phyloP scores from a whole-genome alignment of 2,113 vertebrate species.

The Pelvicachromis taeniatus region DNA sequence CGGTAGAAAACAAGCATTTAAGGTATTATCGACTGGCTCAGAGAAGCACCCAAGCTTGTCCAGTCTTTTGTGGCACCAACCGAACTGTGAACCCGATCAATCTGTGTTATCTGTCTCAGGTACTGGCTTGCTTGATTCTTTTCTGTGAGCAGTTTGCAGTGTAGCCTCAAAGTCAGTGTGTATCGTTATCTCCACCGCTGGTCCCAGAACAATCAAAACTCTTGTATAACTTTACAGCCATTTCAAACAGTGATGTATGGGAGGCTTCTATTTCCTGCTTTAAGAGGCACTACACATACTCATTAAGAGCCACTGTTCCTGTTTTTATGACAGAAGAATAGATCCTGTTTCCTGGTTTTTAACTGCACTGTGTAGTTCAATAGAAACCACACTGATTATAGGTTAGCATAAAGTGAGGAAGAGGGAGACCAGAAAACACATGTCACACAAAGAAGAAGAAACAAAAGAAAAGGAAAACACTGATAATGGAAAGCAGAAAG shows the following conservation, averaged over 20 bases:
- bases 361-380: not conserved
- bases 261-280: not conserved
- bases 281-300: constrained; percentile 8
- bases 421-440: not conserved
- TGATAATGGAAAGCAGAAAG: not conserved
- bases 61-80: not conserved
- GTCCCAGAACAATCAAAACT: constrained; percentile 16
- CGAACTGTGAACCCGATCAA: constrained; percentile 16
- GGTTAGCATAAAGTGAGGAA: not conserved
- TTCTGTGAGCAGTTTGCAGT: not conserved
- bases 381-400: not conserved
- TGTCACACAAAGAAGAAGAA: not conserved
- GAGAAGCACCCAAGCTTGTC: not conserved
- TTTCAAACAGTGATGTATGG: constrained; percentile 41
- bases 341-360: not conserved
- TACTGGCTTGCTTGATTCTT: constrained; percentile 7
- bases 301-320: constrained; percentile 26
- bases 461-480: not conserved
- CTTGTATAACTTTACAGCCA: constrained; percentile 34
- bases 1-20: not conserved
- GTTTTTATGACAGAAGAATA: constrained; percentile 16
- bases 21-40: not conserved
- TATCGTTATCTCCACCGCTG: constrained; percentile 2
- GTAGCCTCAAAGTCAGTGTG: not conserved
- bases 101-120: not conserved